These are phyloP conservation scores for Fistularia commersonii DNA, from an alignment of 2,797 vertebrate species.

Conservation along the genomic window DNA sequence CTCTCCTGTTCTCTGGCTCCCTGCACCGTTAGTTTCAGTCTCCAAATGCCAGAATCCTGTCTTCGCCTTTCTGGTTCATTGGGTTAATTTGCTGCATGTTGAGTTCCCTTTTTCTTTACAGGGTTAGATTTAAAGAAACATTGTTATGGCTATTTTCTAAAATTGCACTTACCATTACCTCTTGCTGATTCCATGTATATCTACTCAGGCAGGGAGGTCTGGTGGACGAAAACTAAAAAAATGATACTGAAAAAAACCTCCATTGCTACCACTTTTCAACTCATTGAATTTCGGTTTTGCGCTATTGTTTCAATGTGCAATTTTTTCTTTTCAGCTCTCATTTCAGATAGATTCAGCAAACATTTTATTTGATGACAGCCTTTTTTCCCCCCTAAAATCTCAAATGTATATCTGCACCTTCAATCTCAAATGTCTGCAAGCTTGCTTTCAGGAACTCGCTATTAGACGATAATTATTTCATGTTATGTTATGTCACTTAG, in stretches of 20 bases:
- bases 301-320: too few relatives aligned
- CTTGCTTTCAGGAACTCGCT: conserved; percentile 27
- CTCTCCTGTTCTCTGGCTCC: conserved; percentile 33
- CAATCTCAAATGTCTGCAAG: conserved; percentile 37
- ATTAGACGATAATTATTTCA: conserved; percentile 62
- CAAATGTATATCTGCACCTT: conserved; percentile 1
- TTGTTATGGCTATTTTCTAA: conserved; percentile 13
- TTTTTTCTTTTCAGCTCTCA: too few relatives aligned
- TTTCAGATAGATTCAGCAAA: conserved; percentile 22
- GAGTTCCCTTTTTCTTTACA: conserved; percentile 7
- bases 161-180: conserved; percentile 2
- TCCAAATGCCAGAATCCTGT: conserved; percentile 35
- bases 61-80: conserved; percentile 37
- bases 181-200: conserved; percentile 4
- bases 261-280: too few relatives aligned
- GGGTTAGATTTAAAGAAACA: conserved; percentile 24
- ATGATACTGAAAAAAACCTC: too few relatives aligned
- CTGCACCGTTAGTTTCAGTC: conserved; percentile 28
- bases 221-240: too few relatives aligned
- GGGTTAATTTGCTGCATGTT: conserved; percentile 31
- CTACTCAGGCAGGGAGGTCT: neutral
- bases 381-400: conserved; percentile 16
- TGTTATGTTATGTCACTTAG: conserved; percentile 66
- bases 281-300: too few relatives aligned
- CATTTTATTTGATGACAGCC: conserved; percentile 20